Percentiles rank a stretch among this genome's conserved stretches.
phyloP scores from a whole-genome alignment of 2,888 invertebrate genomes.

The Lycocerus yunnanus region DNA sequence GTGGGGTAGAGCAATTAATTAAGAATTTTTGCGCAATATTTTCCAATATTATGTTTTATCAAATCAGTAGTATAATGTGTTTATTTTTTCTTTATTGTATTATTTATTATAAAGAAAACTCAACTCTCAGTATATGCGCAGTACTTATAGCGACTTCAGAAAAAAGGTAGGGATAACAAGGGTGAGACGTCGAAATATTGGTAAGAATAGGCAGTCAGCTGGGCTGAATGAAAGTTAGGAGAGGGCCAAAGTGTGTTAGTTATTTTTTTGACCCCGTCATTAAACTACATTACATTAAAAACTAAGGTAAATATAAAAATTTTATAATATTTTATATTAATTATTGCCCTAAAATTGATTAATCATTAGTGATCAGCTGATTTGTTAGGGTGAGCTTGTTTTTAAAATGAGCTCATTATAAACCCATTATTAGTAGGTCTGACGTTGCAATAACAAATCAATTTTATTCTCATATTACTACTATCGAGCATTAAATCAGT shows the following conservation, averaged over 20 bases:
- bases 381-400: neutral
- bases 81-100: too few relatives aligned
- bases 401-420: neutral
- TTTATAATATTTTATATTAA: neutral
- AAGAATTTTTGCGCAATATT: too few relatives aligned
- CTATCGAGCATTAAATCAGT: neutral
- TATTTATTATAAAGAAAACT: constrained; percentile 8
- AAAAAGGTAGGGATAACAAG: constrained; percentile 28
- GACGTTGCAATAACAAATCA: neutral
- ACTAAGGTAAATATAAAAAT: neutral
- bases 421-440: neutral
- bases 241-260: constrained; percentile 36
- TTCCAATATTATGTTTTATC: neutral
- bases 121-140: neutral
- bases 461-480: neutral
- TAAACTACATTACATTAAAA: constrained; percentile 9
- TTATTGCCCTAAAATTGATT: neutral
- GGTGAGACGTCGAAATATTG: constrained; percentile 14
- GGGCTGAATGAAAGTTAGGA: constrained; percentile 41
- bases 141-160: neutral
- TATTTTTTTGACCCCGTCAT: constrained; percentile 36
- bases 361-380: neutral
- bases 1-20: too few relatives aligned
- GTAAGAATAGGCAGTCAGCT: constrained; percentile 41
- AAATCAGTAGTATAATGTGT: too few relatives aligned